phyloP scores from a whole-genome alignment of 2,113 vertebrate species.

The Motacilla tschutschensis region DNA sequence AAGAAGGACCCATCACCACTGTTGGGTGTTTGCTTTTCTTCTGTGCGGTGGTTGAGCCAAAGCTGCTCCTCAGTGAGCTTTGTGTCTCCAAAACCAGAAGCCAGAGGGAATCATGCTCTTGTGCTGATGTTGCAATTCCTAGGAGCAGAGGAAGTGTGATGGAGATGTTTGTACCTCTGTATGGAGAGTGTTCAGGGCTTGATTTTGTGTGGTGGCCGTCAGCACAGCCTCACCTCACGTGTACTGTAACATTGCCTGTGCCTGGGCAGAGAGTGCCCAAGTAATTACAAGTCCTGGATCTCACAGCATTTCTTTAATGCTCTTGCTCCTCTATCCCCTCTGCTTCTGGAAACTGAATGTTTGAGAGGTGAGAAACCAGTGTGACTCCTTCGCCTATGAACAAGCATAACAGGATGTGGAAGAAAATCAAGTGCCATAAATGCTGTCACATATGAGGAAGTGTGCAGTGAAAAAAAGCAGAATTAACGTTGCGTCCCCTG shows the following conservation, averaged over 20 bases:
- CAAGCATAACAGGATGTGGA: not conserved
- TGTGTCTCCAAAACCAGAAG: not conserved
- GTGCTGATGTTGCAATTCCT: not conserved
- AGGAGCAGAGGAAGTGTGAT: not conserved
- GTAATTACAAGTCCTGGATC: not conserved
- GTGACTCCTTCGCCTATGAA: not conserved
- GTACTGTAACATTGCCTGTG: not conserved
- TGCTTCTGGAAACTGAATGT: not conserved
- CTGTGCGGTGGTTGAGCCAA: fast-evolving
- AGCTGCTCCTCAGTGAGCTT: not conserved
- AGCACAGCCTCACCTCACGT: fast-evolving
- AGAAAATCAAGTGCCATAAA: not conserved
- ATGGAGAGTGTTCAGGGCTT: not conserved
- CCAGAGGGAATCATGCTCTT: fast-evolving
- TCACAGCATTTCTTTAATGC: not conserved
- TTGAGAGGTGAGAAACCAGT: not conserved
- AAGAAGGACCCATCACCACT: fast-evolving
- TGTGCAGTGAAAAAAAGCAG: not conserved
- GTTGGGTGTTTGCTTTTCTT: not conserved
- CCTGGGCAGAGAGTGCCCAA: not conserved
- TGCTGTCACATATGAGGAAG: slow-evolving; percentile 4
- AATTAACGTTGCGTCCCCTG: not conserved
- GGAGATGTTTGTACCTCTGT: not conserved
- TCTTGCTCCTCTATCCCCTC: not conserved
- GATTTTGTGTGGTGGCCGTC: fast-evolving